These are phyloP conservation scores for Eubasilissa splendida DNA, from an alignment of 2,888 invertebrate species.

Conservation along the genomic window DNA sequence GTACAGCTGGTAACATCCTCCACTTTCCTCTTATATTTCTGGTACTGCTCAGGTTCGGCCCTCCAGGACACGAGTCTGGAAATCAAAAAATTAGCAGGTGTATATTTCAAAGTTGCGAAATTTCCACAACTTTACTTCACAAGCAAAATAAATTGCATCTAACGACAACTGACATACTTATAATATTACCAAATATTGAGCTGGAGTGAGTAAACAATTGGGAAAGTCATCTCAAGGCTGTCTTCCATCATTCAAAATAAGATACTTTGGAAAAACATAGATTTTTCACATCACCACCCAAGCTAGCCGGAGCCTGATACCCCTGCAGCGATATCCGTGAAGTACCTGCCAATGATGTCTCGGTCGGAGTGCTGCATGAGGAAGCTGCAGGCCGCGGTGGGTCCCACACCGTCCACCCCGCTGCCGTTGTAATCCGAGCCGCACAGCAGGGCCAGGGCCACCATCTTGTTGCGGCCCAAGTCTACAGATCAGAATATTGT, in stretches of 20 bases:
- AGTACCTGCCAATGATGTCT: slow-evolving; percentile 77
- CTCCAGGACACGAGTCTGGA: slow-evolving; percentile 52
- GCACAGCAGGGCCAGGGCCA: slow-evolving; percentile 87
- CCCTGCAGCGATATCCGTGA: too few relatives aligned
- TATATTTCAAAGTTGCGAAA: too few relatives aligned
- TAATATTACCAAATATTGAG: too few relatives aligned
- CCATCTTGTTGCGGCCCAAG: slow-evolving; percentile 86
- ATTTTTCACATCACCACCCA: too few relatives aligned
- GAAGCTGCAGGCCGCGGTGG: slow-evolving; percentile 82
- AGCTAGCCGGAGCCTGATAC: too few relatives aligned
- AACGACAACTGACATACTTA: too few relatives aligned
- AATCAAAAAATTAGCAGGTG: slow-evolving; percentile 2
- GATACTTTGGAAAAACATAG: too few relatives aligned
- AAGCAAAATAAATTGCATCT: too few relatives aligned
- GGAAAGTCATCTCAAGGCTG: too few relatives aligned
- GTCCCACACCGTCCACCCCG: slow-evolving; percentile 85
- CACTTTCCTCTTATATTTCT: slow-evolving; percentile 63
- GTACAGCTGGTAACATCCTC: slow-evolving; percentile 77
- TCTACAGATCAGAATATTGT: slow-evolving; percentile 63
- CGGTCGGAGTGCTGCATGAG: slow-evolving; percentile 76
- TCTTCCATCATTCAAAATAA: too few relatives aligned
- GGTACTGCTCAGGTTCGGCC: slow-evolving; percentile 65
- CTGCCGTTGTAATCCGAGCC: slow-evolving; percentile 90
- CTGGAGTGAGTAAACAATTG: too few relatives aligned
- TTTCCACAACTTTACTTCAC: too few relatives aligned